Base-by-base conservation (phyloP, 2,888 invertebrate genomes). In the Hipparchia sbordonii region DNA sequence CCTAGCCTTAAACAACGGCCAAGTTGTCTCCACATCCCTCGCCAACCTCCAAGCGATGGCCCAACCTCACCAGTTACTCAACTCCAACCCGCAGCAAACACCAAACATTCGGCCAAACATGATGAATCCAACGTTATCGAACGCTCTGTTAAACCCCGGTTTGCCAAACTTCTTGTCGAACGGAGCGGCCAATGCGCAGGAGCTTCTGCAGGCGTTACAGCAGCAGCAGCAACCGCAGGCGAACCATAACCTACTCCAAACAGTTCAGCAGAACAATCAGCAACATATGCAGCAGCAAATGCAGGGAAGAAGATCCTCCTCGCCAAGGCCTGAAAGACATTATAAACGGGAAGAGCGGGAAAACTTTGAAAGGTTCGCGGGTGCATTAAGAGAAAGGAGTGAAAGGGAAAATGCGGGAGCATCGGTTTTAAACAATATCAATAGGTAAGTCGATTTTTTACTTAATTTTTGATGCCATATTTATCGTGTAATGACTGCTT, bases 1-100 rank as follows among this genome's bases (percentile, higher is more conserved):
- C 87, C 90, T 97, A 82, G 97, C 97, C 6, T 94, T 97, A 77
- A 97, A 96, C 88, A 97, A 97, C 88, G 97, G 97, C 51, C 97
- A 97, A 92, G 96, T 97, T 61, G 96, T 97, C 39, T 97, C 97
- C 52, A 97, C 97, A 46, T 97, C 97, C 8, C 89, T 97, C 75
- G 97, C 97, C 79, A 97, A 97, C 87, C 95, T 97, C 74, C 96
- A 96, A 89, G 96, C 96, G 71, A 95, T 96, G 95, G 96, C 96
- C 48, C 96, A 96, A 84, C 96, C 96, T 6, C 96, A 96, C 86
- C 95, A 95, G 81, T 92, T 95, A 74, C 89, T 95, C 74, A 95
- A 95, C 82, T 94, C 95, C 77, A 95, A 96, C 74, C 95, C 95
- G 77, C 92, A 95, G 76, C 92, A 91, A 74, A 81, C 85, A 45